Base-by-base conservation (phyloP, 2,113 vertebrate species). In the Malurus melanocephalus region DNA sequence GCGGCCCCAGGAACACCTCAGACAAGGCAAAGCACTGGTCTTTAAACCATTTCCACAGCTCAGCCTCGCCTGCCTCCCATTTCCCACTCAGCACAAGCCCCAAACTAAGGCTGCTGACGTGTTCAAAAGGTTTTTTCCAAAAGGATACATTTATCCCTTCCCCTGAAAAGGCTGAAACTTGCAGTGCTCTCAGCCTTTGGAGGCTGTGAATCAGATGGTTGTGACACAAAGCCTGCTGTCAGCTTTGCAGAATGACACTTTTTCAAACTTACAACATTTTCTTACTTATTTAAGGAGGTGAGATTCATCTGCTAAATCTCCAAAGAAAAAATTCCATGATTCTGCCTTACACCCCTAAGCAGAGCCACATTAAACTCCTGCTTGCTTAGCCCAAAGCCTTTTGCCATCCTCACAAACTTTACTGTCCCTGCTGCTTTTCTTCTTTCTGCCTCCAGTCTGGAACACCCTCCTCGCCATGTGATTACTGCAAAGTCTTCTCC, bases 401-500 rank as follows among this genome's bases (percentile, higher is more conserved):
- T 38, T 38, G 80, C 51, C 86, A 87, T 45, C 78, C 17, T 67
- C 46, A 49, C 69, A 72, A 45, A 84, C 66, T 38, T 67, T 1
- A 48, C 38, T n/a, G 55, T 84, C 69, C 67, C 77, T 71, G 57
- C 53, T 49, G 56, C 45, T 66, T 93, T 80, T 67, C 53, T 85
- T 80, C 64, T 68, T 56, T 71, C 66, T 38, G 27, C 11, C 60
- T 73, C 55, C 59, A 30, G 55, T 73, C 80, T 84, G 75, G 66
- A 95, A 94, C 91, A 76, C 26, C 59, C 91, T 93, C 86, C 57
- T 45, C 4, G 0, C 59, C 81, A 55, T 74, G 80, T 89, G 42
- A 91, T 93, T 93, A 89, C 55, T 57, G 57, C 67, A 80, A 65
- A 89, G 65, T 57, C 81, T 83, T 94, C 95, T 94, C 49, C 69